Conservation (phyloP, 1,140 invertebrate species). For the Colletes gigas region DNA sequence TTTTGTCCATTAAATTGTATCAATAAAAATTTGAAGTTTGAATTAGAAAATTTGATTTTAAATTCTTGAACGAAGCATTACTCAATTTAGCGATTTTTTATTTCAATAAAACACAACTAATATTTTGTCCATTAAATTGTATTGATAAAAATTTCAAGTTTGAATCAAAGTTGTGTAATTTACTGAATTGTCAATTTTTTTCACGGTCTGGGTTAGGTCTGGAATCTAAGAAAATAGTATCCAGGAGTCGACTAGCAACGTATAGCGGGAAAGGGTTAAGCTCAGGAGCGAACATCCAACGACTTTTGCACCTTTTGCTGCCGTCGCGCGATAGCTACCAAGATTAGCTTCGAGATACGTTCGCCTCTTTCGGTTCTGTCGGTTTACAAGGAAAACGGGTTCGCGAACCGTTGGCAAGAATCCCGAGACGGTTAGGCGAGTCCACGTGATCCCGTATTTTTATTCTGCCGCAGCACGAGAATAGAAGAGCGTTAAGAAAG, state of each 20-base stretch:
- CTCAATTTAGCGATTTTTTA: too few relatives aligned
- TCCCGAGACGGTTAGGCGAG: constrained; percentile 29
- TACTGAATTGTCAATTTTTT: too few relatives aligned
- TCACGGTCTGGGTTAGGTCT: too few relatives aligned
- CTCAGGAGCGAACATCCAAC: background rate
- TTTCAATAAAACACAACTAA: too few relatives aligned
- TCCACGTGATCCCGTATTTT: constrained; percentile 51
- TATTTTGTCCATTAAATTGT: too few relatives aligned
- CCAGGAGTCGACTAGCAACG: too few relatives aligned
- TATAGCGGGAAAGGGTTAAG: too few relatives aligned
- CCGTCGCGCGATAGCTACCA: constrained; percentile 27
- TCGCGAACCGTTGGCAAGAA: constrained; percentile 46
- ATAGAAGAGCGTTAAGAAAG: constrained; percentile 55
- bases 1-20: too few relatives aligned
- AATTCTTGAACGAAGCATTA: background rate
- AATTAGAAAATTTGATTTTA: background rate
- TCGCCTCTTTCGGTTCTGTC: constrained; percentile 24
- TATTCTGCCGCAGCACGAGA: constrained; percentile 45
- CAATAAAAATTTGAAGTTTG: too few relatives aligned
- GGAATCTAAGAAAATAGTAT: too few relatives aligned
- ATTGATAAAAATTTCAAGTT: too few relatives aligned
- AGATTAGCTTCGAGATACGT: constrained; percentile 52
- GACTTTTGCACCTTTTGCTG: background rate
- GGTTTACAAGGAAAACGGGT: constrained; percentile 54
- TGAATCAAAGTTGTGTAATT: too few relatives aligned